Evolutionary conservation across 92 coral and sea anemone species (phyloP).

Genomic region (Parazoanthus darwini): DNA sequence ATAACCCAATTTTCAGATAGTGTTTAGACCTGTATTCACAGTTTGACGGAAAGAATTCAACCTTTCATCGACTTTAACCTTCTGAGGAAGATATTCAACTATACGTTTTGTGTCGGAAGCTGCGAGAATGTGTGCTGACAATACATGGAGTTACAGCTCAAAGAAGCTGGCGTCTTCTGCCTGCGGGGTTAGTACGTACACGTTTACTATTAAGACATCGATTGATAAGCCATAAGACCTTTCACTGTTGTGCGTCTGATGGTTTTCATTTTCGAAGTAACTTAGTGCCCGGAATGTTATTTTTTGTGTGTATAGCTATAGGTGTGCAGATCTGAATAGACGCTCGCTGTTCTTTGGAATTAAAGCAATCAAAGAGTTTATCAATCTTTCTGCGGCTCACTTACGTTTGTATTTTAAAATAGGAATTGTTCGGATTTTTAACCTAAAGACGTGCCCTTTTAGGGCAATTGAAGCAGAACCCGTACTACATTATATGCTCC

Average conservation of each 20-base stretch:
- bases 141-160: constrained; percentile 30
- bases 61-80: constrained; percentile 12
- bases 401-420: too few species aligned
- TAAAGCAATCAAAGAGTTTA: not conserved
- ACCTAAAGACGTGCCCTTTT: not conserved
- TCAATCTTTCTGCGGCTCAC: not conserved
- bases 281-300: not conserved
- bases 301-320: not conserved
- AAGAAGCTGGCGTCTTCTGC: constrained; percentile 23
- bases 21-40: not conserved
- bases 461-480: not conserved
- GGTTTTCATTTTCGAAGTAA: constrained; percentile 2
- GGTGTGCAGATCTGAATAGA: not conserved
- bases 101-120: constrained; percentile 10
- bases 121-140: constrained; percentile 19
- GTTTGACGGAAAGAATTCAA: not conserved
- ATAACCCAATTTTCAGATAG: not conserved
- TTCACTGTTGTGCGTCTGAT: constrained; percentile 1
- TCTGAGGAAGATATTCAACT: not conserved
- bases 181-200: constrained; percentile 32
- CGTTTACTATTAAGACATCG: not conserved
- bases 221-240: not conserved
- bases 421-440: not conserved
- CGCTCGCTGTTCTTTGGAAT: too few species aligned
- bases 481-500: not conserved